Evolutionary conservation across 2,113 vertebrate genomes (phyloP), one percentile per base, ranked within the genome.

Genomic region (Osmerus eperlanus): DNA sequence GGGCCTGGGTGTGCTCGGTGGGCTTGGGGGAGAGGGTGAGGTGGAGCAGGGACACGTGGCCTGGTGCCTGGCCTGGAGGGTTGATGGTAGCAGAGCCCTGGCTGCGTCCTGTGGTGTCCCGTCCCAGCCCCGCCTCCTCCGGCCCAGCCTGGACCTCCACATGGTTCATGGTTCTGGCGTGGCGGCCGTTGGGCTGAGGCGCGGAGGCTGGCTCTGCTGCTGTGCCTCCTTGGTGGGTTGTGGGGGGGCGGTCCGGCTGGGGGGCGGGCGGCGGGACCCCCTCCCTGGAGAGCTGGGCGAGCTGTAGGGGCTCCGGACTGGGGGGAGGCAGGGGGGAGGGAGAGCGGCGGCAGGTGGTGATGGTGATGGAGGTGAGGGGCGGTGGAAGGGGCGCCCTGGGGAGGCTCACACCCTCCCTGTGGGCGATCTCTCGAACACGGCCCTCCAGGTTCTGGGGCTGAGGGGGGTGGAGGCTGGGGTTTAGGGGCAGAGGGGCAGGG

Each of bases 21-120:
- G 11, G 11, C 75, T 91, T 93, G 3, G 93, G 89, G 65, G 91
- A 90, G 36, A 94, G 88, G 15, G 88, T 93, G 73, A 94, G 85
- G 54, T 83, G 94, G 78, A 95, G 80, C 58, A 89, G 89, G 6
- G 94, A 94, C 47, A 95, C 63, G 11, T 83, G 81, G n/a, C 67
- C 69, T 21, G 18, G 71, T 8, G 74, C 63, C 8, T 83, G 81
- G n/a, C 67, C 68, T 21, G 18, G 71, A 14, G 76, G 21, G 4
- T 66, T 51, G 11, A 78, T 86, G 11, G 58, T 3, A 3, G 41
- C 19, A 7, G 81, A 29, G 0, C 1, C 9, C 19, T 6, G 67
- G 69, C 51, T 7, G 71, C 55, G 75, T 19, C 2, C 69, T 1
- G 11, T 13, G n/a, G 41, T 21, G 15, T 19, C 72, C 54, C 64